These are phyloP conservation scores for Acanthosepion esculentum DNA, from an alignment of 2,888 invertebrate genomes.

Conservation along the genomic window DNA sequence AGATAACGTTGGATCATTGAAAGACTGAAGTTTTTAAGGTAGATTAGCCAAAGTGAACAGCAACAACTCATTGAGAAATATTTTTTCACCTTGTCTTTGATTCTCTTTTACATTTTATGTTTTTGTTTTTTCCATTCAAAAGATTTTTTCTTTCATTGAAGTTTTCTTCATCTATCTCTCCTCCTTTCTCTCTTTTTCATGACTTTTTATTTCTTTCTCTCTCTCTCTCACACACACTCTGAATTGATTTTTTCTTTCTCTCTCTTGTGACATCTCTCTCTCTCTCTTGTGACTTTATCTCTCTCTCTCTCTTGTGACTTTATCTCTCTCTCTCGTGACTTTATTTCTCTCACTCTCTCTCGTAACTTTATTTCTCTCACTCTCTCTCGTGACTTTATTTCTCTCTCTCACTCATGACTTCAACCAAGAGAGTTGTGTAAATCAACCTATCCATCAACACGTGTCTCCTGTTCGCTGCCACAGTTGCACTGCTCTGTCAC, in stretches of 20 bases:
- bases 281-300: background rate
- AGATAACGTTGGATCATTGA: background rate
- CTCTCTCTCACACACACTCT: background rate
- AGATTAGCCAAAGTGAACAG: background rate
- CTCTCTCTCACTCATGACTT: background rate
- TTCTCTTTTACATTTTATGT: no score
- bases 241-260: background rate
- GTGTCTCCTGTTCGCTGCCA: no score
- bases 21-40: background rate
- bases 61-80: background rate
- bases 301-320: background rate
- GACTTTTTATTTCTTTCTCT: background rate
- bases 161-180: background rate
- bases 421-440: no score
- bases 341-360: background rate
- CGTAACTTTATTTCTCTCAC: no score
- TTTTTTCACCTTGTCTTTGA: no score
- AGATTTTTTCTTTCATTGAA: no score
- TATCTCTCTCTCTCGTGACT: no score
- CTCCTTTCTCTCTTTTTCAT: background rate
- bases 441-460: no score
- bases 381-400: background rate
- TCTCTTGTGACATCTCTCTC: no score
- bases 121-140: no score
- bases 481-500: no score